Evolutionary conservation across 1,140 invertebrate species (phyloP).

Genomic region (Colletes gigas): DNA sequence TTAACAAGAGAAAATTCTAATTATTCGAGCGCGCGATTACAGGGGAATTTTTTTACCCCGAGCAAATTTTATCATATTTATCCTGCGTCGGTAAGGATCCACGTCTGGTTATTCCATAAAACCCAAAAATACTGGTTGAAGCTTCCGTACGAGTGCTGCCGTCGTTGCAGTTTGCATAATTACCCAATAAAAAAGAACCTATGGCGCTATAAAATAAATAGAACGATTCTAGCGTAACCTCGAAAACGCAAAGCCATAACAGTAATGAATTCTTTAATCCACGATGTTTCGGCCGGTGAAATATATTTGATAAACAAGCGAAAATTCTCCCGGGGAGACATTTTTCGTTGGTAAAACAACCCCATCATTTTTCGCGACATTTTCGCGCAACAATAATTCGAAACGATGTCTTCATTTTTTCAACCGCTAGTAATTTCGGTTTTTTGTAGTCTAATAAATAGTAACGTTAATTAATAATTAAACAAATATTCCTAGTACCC

Average conservation of each 20-base stretch:
- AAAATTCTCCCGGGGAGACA: not conserved
- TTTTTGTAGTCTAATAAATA: no score
- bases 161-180: constrained; percentile 60
- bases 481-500: no score
- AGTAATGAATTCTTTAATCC: constrained; percentile 49
- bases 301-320: constrained; percentile 28
- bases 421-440: no score
- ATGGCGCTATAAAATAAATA: constrained; percentile 62
- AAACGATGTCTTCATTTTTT: no score
- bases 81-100: not conserved
- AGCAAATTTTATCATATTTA: constrained; percentile 22
- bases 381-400: no score
- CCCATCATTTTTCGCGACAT: not conserved
- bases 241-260: constrained; percentile 27
- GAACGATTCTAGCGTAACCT: constrained; percentile 39
- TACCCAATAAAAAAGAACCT: constrained; percentile 60
- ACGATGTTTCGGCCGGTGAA: constrained; percentile 5
- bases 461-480: no score
- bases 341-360: not conserved
- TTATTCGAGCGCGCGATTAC: not conserved
- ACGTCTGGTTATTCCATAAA: constrained; percentile 16
- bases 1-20: constrained; percentile 1
- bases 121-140: constrained; percentile 30
- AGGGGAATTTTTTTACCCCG: not conserved
- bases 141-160: not conserved